A percentile compares a stretch with the other conserved stretches of the same genome.
Conservation (phyloP, 2,797 vertebrate species). For the Synaphobranchus kaupii region DNA sequence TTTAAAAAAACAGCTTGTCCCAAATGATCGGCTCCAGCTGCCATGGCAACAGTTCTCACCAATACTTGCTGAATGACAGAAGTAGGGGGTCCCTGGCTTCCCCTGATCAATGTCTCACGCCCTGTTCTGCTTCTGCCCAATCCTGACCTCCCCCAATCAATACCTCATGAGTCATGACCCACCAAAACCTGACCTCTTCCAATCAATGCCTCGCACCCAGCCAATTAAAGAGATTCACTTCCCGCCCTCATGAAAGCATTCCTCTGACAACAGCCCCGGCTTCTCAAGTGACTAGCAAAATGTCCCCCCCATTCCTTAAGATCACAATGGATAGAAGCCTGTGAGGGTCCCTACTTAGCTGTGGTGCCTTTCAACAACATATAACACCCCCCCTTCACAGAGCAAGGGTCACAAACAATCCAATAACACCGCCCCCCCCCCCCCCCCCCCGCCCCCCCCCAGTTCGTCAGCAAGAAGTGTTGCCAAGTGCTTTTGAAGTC, state of each 20-base stretch:
- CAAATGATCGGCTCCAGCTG: slow-evolving; percentile 27
- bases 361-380: not conserved
- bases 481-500: not conserved
- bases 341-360: not conserved
- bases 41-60: not conserved
- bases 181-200: slow-evolving; percentile 47
- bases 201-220: slow-evolving; percentile 44
- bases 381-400: not conserved
- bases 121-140: not conserved
- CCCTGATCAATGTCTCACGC: too few relatives aligned
- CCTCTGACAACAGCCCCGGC: not conserved
- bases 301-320: slow-evolving; percentile 27
- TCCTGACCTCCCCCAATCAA: slow-evolving; percentile 30
- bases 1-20: slow-evolving; percentile 51
- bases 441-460: not conserved
- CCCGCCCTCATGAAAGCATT: not conserved
- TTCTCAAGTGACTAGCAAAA: not conserved
- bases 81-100: too few relatives aligned
- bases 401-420: not conserved
- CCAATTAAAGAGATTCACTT: slow-evolving; percentile 44
- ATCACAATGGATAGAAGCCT: not conserved
- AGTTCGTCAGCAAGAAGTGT: not conserved
- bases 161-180: slow-evolving; percentile 41
- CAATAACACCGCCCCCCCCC: not conserved
- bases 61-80: not conserved